A percentile compares a stretch with the other conserved stretches of the same genome.
Evolutionary conservation across 2,113 vertebrate species (phyloP).

Genomic region (Bambusicola thoracicus): DNA sequence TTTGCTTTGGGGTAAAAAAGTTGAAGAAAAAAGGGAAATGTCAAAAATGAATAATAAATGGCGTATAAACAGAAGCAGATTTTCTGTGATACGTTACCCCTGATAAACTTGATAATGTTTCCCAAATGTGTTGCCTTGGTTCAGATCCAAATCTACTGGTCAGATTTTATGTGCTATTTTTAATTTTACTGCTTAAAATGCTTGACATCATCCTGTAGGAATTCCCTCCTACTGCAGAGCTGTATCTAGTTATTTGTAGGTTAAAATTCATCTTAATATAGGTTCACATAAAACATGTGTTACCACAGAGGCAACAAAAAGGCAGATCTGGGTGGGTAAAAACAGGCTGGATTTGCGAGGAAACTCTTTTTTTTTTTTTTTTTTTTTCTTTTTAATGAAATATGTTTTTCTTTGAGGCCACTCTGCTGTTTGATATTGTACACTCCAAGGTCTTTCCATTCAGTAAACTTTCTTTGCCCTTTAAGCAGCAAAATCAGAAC

Average conservation of each 20-base stretch:
- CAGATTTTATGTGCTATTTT: conserved; percentile 78
- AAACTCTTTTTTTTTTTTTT: conserved; percentile 71
- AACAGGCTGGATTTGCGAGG: conserved; percentile 66
- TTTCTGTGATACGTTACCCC: conserved; percentile 80
- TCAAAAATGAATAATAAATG: conserved; percentile 84
- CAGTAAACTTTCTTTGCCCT: conserved; percentile 64
- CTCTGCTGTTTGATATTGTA: conserved; percentile 64
- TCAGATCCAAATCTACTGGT: conserved; percentile 72
- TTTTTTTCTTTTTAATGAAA: conserved; percentile 65
- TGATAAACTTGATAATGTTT: conserved; percentile 84
- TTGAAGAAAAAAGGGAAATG: conserved; percentile 82
- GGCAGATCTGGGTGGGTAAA: conserved; percentile 71
- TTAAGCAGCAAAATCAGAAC: conserved; percentile 51
- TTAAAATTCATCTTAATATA: conserved; percentile 87
- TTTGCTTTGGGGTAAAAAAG: conserved; percentile 77
- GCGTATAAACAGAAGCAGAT: conserved; percentile 85
- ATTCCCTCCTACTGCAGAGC: conserved; percentile 81
- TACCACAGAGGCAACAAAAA: conserved; percentile 73
- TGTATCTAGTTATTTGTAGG: conserved; percentile 88
- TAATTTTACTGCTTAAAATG: conserved; percentile 82
- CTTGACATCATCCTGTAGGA: conserved; percentile 81
- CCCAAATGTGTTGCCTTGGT: conserved; percentile 83
- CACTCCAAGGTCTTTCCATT: conserved; percentile 55
- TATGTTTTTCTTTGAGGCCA: conserved; percentile 67
- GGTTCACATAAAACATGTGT: conserved; percentile 88